These are phyloP conservation scores for Hypocryptadius cinnamomeus DNA, from an alignment of 2,113 vertebrate species.

Conservation along the genomic window DNA sequence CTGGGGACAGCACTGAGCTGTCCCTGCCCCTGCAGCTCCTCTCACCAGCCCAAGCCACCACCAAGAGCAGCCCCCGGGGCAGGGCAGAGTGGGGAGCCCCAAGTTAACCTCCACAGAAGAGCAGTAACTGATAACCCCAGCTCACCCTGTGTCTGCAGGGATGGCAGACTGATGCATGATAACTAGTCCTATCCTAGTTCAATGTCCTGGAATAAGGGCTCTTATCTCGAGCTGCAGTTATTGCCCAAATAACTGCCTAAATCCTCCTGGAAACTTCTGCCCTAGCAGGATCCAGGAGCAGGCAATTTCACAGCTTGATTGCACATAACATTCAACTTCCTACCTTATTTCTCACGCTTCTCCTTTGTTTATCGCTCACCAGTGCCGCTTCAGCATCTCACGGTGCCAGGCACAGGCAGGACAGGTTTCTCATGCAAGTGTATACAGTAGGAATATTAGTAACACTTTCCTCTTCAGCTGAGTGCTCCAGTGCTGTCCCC, in stretches of 20 bases:
- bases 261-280: not conserved
- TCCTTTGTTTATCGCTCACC: not conserved
- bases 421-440: not conserved
- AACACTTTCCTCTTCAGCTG: not conserved
- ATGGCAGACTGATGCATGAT: accelerated
- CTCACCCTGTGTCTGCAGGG: not conserved
- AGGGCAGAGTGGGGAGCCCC: not conserved
- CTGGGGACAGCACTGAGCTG: not conserved
- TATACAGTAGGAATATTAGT: accelerated
- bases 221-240: not conserved
- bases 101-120: not conserved
- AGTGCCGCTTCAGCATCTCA: not conserved
- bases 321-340: not conserved
- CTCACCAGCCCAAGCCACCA: not conserved
- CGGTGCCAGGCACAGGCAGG: not conserved
- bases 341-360: not conserved
- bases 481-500: not conserved
- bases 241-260: not conserved
- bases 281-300: not conserved
- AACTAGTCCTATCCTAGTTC: not conserved
- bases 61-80: not conserved
- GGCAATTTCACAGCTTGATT: not conserved
- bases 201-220: not conserved
- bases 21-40: not conserved
- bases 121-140: not conserved